Percentiles rank a stretch among this genome's conserved stretches.
These are phyloP conservation scores for Homalodisca vitripennis DNA, from an alignment of 1,140 invertebrate genomes.

Conservation along the genomic window DNA sequence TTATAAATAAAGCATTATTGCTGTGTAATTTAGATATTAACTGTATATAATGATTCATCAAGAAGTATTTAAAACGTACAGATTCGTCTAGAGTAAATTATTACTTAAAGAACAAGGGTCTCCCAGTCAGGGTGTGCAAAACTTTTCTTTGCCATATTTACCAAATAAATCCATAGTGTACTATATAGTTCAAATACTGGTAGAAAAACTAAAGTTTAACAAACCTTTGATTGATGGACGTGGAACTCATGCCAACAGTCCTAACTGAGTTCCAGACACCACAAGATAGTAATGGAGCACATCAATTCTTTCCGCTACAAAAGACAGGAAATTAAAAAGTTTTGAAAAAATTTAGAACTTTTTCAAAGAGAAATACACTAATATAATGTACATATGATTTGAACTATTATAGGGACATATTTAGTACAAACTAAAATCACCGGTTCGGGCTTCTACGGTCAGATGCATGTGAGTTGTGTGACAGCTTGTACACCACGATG, in stretches of 20 bases:
- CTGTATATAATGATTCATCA: no score
- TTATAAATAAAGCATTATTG: no score
- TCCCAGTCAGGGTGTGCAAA: background rate
- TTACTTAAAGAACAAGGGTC: background rate
- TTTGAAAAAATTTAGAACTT: no score
- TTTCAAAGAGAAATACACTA: slow-evolving; percentile 17
- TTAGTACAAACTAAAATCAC: slow-evolving; percentile 30
- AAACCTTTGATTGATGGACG: slow-evolving; percentile 9
- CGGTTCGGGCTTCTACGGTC: slow-evolving; percentile 26
- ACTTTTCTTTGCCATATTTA: slow-evolving; percentile 18
- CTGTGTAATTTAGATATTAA: no score
- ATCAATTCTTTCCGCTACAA: slow-evolving; percentile 24
- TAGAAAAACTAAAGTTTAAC: slow-evolving; percentile 19
- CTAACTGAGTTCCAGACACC: slow-evolving; percentile 12
- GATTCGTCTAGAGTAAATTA: background rate
- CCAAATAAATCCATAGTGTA: slow-evolving; percentile 18
- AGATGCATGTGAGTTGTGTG: slow-evolving; percentile 29
- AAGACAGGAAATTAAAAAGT: no score
- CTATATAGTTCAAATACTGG: slow-evolving; percentile 16
- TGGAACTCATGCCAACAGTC: slow-evolving; percentile 23
- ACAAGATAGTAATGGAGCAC: slow-evolving; percentile 20
- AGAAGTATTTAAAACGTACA: no score
- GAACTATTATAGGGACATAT: slow-evolving; percentile 26
- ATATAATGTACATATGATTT: slow-evolving; percentile 9
- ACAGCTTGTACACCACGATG: background rate